phyloP scores from a whole-genome alignment of 2,113 vertebrate species.

The Peromyscus maniculatus region DNA sequence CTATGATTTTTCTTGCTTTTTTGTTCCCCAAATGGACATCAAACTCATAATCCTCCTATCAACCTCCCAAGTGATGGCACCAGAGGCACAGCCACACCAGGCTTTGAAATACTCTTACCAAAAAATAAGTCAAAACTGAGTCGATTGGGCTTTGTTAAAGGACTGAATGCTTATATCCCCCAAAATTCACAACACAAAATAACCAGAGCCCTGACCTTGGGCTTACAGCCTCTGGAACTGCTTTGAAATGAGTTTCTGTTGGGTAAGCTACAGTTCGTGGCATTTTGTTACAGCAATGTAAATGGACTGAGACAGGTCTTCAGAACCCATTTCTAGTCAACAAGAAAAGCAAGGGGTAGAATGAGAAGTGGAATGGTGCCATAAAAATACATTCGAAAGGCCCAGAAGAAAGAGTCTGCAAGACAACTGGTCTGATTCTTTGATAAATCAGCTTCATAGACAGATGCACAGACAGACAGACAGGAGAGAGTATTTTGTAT shows the following conservation, averaged over 20 bases:
- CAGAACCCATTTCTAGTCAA: slow-evolving; percentile 16
- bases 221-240: neutral
- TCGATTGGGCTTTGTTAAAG: neutral
- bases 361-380: slow-evolving; percentile 21
- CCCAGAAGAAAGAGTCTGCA: neutral
- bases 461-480: neutral
- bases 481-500: neutral
- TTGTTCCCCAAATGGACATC: neutral
- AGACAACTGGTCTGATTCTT: neutral
- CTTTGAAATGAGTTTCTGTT: neutral
- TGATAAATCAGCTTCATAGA: slow-evolving; percentile 5
- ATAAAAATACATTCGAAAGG: slow-evolving; percentile 42
- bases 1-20: neutral
- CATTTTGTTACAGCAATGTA: neutral
- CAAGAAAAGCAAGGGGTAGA: neutral
- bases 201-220: neutral
- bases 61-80: neutral
- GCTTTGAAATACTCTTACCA: neutral
- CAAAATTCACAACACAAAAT: neutral
- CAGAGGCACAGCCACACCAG: neutral
- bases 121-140: neutral
- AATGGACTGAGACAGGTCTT: neutral
- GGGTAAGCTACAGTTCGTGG: neutral
- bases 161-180: neutral
- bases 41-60: neutral